Conservation (phyloP, 2,888 invertebrate genomes). For the Anoplius nigerrimus region DNA sequence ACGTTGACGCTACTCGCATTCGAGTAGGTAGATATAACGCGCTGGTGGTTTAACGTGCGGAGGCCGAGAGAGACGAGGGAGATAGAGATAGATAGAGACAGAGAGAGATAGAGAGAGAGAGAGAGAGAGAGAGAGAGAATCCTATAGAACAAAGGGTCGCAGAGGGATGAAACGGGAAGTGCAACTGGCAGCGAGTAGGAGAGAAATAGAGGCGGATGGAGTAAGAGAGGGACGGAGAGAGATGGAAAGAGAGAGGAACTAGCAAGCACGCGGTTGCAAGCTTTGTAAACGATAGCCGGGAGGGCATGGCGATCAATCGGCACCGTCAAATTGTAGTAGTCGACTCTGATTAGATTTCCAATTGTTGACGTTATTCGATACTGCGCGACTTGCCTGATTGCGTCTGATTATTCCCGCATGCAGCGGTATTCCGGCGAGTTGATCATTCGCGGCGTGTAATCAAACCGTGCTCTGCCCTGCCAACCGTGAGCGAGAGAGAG, state of each 20-base stretch:
- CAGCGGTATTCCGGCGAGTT: neutral
- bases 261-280: slow-evolving; percentile 55
- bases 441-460: too few species aligned
- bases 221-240: slow-evolving; percentile 26
- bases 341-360: slow-evolving; percentile 62
- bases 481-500: too few species aligned
- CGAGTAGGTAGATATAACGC: too few species aligned
- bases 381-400: slow-evolving; percentile 52
- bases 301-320: slow-evolving; percentile 50
- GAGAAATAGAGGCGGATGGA: neutral
- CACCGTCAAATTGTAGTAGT: slow-evolving; percentile 57
- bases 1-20: too few species aligned
- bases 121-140: slow-evolving; percentile 5
- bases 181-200: neutral
- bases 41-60: too few species aligned
- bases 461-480: too few species aligned
- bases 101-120: slow-evolving; percentile 14
- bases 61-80: slow-evolving; percentile 28
- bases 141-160: too few species aligned
- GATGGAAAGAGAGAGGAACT: slow-evolving; percentile 23
- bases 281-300: slow-evolving; percentile 59
- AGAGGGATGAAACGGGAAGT: neutral
- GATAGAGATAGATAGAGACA: slow-evolving; percentile 23
- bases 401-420: slow-evolving; percentile 54
- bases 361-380: slow-evolving; percentile 60